Conservation (phyloP, 2,113 vertebrate species). For the Myiozetetes cayanensis region DNA sequence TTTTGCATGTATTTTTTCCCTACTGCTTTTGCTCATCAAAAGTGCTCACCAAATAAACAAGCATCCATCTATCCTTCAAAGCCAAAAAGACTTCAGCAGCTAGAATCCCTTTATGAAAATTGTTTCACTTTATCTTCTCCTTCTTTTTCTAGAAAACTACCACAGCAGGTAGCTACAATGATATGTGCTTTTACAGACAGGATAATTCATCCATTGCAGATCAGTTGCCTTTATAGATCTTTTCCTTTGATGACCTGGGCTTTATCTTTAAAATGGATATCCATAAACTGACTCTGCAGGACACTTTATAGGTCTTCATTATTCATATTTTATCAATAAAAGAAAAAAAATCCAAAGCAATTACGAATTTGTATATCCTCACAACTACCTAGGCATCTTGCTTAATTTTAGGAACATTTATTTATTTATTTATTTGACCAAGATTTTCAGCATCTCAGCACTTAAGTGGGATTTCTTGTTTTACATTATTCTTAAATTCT, state of each 20-base stretch:
- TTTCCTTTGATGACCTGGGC: background rate
- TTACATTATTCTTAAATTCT: background rate
- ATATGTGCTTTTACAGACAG: background rate
- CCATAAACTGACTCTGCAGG: background rate
- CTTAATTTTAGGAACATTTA: background rate
- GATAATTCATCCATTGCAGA: slow-evolving; percentile 5
- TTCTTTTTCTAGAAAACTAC: slow-evolving; percentile 18
- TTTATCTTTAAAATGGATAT: slow-evolving; percentile 21
- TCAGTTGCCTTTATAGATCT: slow-evolving; percentile 7
- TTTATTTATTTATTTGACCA: background rate
- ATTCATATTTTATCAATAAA: background rate
- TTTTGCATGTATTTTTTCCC: slow-evolving; percentile 10
- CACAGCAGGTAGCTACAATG: slow-evolving; percentile 4
- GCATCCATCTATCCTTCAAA: slow-evolving; percentile 1
- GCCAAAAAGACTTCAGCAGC: background rate
- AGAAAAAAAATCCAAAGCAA: background rate
- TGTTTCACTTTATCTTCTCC: slow-evolving; percentile 5
- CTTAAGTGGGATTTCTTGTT: background rate
- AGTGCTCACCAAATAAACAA: slow-evolving; percentile 17
- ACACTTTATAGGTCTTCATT: background rate
- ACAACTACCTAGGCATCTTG: background rate
- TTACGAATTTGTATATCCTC: background rate
- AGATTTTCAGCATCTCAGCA: background rate
- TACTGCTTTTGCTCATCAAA: slow-evolving; percentile 13
- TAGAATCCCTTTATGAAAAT: slow-evolving; percentile 11